Percentiles rank a stretch among this genome's conserved stretches.
Evolutionary conservation across 2,888 invertebrate genomes (phyloP).

Genomic region (Parnassius apollo): DNA sequence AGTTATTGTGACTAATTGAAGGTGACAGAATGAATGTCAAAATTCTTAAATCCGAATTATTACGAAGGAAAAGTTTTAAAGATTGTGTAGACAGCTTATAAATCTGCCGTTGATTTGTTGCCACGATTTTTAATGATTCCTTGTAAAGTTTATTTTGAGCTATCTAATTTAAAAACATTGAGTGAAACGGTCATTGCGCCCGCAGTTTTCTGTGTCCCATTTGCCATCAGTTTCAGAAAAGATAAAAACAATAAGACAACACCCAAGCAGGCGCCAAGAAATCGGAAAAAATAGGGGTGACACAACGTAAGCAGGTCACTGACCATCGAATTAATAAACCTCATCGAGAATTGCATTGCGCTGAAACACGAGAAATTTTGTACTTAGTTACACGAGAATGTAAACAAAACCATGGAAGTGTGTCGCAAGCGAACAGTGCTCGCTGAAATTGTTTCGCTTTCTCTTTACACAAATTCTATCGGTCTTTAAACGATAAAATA

Average conservation of each 20-base stretch:
- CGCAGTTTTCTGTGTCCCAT: constrained; percentile 48
- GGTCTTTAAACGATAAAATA: background rate
- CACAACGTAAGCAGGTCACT: constrained; percentile 47
- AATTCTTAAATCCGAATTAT: constrained; percentile 29
- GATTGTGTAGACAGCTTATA: constrained; percentile 44
- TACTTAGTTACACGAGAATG: constrained; percentile 36
- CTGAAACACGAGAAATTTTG: constrained; percentile 49
- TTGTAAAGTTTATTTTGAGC: constrained; percentile 46
- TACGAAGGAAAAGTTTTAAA: constrained; percentile 33
- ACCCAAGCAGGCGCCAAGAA: constrained; percentile 44
- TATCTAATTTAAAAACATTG: constrained; percentile 46
- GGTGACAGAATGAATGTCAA: constrained; percentile 19
- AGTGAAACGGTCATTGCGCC: constrained; percentile 50
- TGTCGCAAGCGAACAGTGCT: constrained; percentile 31
- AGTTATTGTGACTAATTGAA: constrained; percentile 4
- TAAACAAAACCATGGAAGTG: constrained; percentile 35
- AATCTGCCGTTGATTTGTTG: constrained; percentile 53
- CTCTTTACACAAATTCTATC: constrained; percentile 23
- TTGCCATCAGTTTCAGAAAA: constrained; percentile 43
- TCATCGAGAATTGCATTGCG: constrained; percentile 43
- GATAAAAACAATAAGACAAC: constrained; percentile 42
- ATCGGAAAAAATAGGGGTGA: constrained; percentile 38
- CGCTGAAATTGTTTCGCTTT: constrained; percentile 30
- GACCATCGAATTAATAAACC: constrained; percentile 50
- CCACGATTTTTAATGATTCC: constrained; percentile 49